Percentiles rank a stretch among this genome's conserved stretches.
phyloP scores from a whole-genome alignment of 2,113 vertebrate species.

The Thymallus thymallus region DNA sequence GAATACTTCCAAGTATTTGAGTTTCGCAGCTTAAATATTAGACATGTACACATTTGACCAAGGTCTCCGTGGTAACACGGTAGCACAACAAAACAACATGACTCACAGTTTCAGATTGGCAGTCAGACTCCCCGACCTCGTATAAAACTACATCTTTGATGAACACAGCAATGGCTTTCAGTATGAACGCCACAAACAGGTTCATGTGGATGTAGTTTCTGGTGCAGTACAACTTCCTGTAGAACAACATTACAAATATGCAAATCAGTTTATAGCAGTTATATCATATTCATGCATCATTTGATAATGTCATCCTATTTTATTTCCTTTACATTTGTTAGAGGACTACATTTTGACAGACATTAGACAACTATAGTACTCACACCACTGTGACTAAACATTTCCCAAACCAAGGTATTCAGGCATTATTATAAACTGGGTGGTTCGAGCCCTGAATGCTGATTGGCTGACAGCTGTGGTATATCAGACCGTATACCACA shows the following conservation, averaged over 20 bases:
- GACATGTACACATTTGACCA: background rate
- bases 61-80: too few species aligned
- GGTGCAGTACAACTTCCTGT: conserved; percentile 92
- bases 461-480: too few species aligned
- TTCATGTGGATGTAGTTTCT: conserved; percentile 95
- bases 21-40: too few species aligned
- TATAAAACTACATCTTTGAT: conserved; percentile 90
- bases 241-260: conserved; percentile 8
- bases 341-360: too few species aligned
- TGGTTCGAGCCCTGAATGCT: too few species aligned
- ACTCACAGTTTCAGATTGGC: conserved; percentile 81
- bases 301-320: background rate
- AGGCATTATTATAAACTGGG: too few species aligned
- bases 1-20: too few species aligned
- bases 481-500: too few species aligned
- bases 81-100: background rate
- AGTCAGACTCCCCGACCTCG: conserved; percentile 75
- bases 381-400: too few species aligned
- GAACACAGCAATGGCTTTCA: conserved; percentile 87
- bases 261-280: background rate
- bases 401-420: too few species aligned
- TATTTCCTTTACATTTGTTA: too few species aligned
- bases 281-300: background rate
- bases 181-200: conserved; percentile 91
- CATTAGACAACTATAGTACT: too few species aligned